Evolutionary conservation across 2,113 vertebrate genomes (phyloP).

Genomic region (Rafetus swinhoei): DNA sequence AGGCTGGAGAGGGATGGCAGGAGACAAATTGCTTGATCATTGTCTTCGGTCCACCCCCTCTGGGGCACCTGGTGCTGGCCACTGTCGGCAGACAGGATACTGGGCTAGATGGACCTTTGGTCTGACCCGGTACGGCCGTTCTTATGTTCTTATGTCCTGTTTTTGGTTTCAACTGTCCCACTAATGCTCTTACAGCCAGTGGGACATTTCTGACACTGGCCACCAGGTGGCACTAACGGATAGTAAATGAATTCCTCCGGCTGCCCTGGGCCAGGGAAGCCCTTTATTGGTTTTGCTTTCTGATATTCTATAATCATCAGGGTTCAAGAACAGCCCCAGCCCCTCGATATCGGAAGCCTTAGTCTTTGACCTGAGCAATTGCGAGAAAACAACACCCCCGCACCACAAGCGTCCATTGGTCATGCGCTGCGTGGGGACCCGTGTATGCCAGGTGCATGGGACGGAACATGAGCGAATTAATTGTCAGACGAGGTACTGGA

Average conservation of each 20-base stretch:
- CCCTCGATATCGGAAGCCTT: not conserved
- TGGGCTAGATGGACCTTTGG: too few relatives aligned
- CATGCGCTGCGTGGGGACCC: too few relatives aligned
- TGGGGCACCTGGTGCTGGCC: too few relatives aligned
- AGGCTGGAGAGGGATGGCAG: too few relatives aligned
- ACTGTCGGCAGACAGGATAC: too few relatives aligned
- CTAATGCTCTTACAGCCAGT: not conserved
- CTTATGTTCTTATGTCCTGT: too few relatives aligned
- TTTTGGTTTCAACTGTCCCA: not conserved
- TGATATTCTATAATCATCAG: constrained; percentile 68
- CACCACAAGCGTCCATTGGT: not conserved
- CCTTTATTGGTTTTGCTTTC: constrained; percentile 57
- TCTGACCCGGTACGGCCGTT: too few relatives aligned
- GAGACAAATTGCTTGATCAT: too few relatives aligned
- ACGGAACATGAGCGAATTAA: not conserved
- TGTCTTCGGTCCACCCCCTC: too few relatives aligned
- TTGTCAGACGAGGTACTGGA: not conserved
- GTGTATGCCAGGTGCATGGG: not conserved
- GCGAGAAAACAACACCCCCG: constrained; percentile 8
- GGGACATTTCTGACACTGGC: not conserved
- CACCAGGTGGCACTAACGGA: constrained; percentile 60
- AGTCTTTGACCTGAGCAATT: constrained; percentile 56
- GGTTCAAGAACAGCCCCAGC: constrained; percentile 50
- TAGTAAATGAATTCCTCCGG: not conserved
- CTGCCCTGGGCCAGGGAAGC: not conserved